Evolutionary conservation across 2,113 vertebrate genomes (phyloP), one percentile per base, ranked within the genome.

Genomic region (Hippocampus barbouri): DNA sequence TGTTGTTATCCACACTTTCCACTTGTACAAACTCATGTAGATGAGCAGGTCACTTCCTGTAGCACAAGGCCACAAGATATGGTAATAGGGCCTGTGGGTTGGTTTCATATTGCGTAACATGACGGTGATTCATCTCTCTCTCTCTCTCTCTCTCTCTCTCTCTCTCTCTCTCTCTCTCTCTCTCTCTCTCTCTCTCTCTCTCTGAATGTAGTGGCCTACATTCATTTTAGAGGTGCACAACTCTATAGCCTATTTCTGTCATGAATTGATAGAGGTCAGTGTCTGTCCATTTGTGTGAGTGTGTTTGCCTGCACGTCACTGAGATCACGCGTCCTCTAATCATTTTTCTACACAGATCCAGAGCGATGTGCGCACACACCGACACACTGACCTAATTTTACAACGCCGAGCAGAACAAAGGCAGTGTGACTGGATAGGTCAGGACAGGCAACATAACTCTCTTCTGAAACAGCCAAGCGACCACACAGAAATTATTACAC

Each of bases 101-200:
- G 80, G 78, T 77, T 85, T 69, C 54, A 62, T 74, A 74, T 89
- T 89, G 82, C 87, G 82, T 89, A 90, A 89, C 78, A 76, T 68
- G 65, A 59, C 74, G 85, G 84, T 88, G 87, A 91, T 73, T 91
- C 87, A 90, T 86, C 69, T 8, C 59, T 25, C 69, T 11, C 67
- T 45, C 43, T 45, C 43, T 3, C 2, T 3, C 43, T 38, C 76
- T 86, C 69, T 8, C 59, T 25, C 69, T 11, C 67, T 45, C 43
- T 45, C 43, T 3, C 2, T 3, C 43, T 38, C 76, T 86, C 69
- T 8, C 59, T 25, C 69, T 11, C 67, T 61, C 38, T 5, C 41
- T 14, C 43, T 45, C 43, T 45, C 43, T 45, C 43, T 14, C 43
- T 45, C 43, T 14, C 43, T 45, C 43, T 45, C 43, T 3, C 2